Evolutionary conservation across 2,797 vertebrate genomes (phyloP).

Genomic region (Dromococcyx pavoninus): DNA sequence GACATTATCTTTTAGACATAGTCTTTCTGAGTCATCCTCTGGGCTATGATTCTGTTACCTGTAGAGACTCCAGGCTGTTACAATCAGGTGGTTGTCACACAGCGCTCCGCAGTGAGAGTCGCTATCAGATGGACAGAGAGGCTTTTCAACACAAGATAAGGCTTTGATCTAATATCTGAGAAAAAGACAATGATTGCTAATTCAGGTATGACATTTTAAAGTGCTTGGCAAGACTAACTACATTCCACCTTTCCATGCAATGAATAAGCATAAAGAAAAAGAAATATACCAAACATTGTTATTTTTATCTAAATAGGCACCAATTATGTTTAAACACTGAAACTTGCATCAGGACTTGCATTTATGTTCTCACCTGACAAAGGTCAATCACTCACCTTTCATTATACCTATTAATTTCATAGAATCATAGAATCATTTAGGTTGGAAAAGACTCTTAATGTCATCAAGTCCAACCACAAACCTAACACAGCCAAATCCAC

Average conservation of each 20-base stretch:
- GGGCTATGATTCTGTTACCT: neutral
- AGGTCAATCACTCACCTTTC: neutral
- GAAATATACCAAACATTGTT: neutral
- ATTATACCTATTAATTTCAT: neutral
- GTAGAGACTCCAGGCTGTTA: neutral
- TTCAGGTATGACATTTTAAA: neutral
- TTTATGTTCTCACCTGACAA: neutral
- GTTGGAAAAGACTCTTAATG: too few relatives aligned
- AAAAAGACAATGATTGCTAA: neutral
- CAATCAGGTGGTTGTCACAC: neutral
- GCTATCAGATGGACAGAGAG: neutral
- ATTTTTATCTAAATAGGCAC: neutral
- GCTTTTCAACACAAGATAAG: neutral
- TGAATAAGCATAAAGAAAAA: neutral
- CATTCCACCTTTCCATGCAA: neutral
- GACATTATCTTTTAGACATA: neutral
- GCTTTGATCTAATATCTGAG: neutral
- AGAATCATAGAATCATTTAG: too few relatives aligned
- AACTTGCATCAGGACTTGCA: neutral
- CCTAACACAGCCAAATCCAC: too few relatives aligned
- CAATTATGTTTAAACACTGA: neutral
- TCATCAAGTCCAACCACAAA: too few relatives aligned
- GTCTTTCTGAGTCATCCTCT: neutral
- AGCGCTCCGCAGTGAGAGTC: neutral
- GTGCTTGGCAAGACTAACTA: fast-evolving